Evolutionary conservation across 2,797 vertebrate genomes (phyloP), one percentile per base, ranked within the genome.

Genomic region (Aplochiton taeniatus): DNA sequence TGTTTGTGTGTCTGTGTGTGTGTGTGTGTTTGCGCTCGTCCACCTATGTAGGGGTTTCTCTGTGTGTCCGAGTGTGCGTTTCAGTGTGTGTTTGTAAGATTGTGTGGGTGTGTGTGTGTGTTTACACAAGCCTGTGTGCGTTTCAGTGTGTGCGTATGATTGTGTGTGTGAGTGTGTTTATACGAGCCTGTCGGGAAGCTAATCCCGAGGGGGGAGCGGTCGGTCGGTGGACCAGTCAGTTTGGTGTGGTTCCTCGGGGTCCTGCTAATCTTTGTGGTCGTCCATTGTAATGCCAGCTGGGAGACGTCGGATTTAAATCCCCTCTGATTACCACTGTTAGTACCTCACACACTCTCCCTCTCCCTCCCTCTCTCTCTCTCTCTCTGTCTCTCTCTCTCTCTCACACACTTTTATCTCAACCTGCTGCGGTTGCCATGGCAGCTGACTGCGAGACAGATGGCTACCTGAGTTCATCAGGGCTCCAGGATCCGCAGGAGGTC

Each of bases 401-500:
- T 46, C 31, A 63, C 17, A 6, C 6, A 6, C 31, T 31, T 6
- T 2, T 2, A 31, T 31, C 6, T 3, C 31, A 31, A 31, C 31
- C 31, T 6, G 31, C 4, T 46, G 42, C 58, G 77, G 58, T 72
- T 72, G 46, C 47, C 69, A 60, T 66, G 8, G 0, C 88, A 97
- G 94, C 93, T 0, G 94, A 95, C 77, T 91, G 91, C 0, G 94
- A 95, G 80, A 94, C 90, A 0, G 93, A 94, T 0, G 90, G 87
- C 52, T 93, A 94, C 79, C 84, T 94, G 74, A 95, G 94, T 76
- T 92, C 92, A 53, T 92, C 93, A 0, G 92, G 90, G 50, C 79
- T 92, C 72, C 79, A 87, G 58, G 93, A 94, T 17, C 66, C 81
- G 50, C 46, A 69, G 59, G 5, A 94, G 83, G 42, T 70, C 44